These are phyloP conservation scores for Harpagoxenus sublaevis DNA, from an alignment of 2,888 invertebrate species.

Conservation along the genomic window DNA sequence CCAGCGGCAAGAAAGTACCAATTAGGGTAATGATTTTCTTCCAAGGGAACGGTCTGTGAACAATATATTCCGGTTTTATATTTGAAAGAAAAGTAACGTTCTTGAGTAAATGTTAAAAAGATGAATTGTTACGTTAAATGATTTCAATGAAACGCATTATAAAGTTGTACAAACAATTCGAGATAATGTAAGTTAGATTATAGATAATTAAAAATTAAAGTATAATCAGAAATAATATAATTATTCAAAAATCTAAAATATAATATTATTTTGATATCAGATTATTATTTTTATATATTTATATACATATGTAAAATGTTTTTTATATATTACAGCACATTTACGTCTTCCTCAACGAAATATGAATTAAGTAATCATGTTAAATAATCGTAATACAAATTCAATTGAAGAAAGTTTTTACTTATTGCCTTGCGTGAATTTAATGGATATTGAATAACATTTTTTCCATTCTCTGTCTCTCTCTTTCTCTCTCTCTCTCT, in stretches of 20 bases:
- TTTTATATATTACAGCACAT: background rate
- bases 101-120: background rate
- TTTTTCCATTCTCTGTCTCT: background rate
- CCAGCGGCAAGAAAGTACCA: constrained; percentile 91
- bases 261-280: background rate
- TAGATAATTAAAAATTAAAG: background rate
- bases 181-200: background rate
- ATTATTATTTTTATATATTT: background rate
- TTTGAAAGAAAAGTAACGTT: background rate
- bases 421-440: background rate
- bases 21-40: constrained; percentile 89
- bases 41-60: constrained; percentile 87
- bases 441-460: constrained; percentile 13
- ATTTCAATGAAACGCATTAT: background rate
- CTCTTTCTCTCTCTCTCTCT: background rate
- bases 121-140: background rate
- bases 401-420: background rate
- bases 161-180: background rate
- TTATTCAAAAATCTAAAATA: background rate
- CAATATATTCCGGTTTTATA: background rate
- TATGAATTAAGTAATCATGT: background rate
- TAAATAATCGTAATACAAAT: background rate
- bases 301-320: background rate
- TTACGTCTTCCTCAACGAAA: background rate
- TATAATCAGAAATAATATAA: background rate